phyloP scores from a whole-genome alignment of 2,888 invertebrate species.

The Diadegma fenestrale region DNA sequence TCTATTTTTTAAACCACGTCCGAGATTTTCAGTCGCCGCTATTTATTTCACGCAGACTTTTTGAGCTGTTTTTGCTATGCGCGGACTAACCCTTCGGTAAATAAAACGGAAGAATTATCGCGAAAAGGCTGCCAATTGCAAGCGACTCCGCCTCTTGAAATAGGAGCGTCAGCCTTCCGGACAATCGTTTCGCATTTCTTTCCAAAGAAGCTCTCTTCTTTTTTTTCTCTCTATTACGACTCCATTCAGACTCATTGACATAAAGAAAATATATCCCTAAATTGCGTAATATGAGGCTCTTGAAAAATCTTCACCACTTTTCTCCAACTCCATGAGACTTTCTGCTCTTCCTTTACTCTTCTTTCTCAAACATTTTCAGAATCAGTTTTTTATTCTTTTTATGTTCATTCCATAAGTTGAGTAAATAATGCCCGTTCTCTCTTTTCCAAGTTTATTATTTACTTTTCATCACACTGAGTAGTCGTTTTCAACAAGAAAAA shows the following conservation, averaged over 20 bases:
- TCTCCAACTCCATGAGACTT: not conserved
- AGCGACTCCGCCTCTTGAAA: slow-evolving; percentile 14
- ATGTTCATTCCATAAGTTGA: not conserved
- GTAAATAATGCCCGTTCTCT: not conserved
- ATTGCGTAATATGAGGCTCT: not conserved
- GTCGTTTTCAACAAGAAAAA: not conserved
- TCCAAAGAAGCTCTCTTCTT: not conserved
- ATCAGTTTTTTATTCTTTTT: not conserved
- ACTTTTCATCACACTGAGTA: not conserved
- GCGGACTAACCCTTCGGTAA: slow-evolving; percentile 12
- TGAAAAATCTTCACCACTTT: not conserved
- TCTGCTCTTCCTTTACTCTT: not conserved
- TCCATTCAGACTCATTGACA: not conserved
- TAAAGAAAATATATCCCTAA: not conserved
- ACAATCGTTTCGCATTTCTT: slow-evolving; percentile 44
- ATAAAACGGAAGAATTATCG: slow-evolving; percentile 43
- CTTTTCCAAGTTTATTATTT: not conserved
- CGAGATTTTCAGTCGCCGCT: slow-evolving; percentile 1
- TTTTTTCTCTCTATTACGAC: slow-evolving; percentile 7
- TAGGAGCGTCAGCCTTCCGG: slow-evolving; percentile 23
- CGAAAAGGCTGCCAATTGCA: slow-evolving; percentile 48
- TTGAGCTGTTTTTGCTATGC: not conserved
- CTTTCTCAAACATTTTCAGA: not conserved
- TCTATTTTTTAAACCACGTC: not conserved
- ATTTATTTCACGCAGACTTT: slow-evolving; percentile 20